These are phyloP conservation scores for Pangasius djambal DNA, from an alignment of 2,797 vertebrate species.

Conservation along the genomic window DNA sequence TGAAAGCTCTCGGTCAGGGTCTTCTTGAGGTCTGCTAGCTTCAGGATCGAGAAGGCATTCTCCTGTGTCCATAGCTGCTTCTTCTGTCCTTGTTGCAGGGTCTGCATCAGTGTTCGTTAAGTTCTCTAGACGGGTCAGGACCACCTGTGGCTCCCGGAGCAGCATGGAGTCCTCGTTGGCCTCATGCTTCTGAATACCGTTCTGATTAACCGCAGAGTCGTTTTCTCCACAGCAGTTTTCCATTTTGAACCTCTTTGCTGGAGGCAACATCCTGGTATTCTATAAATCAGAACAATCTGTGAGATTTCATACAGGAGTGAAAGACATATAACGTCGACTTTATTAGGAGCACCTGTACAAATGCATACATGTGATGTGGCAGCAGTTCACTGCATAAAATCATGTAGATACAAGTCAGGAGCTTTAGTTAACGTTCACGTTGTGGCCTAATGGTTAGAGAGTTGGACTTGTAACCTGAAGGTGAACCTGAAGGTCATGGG, in stretches of 20 bases:
- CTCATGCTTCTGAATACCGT: constrained; percentile 62
- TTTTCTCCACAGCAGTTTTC: constrained; percentile 66
- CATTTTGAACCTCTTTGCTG: constrained; percentile 83
- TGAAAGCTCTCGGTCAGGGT: constrained; percentile 46
- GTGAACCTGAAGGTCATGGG: too few species aligned
- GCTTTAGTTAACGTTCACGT: too few species aligned
- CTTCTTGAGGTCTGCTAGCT: constrained; percentile 35
- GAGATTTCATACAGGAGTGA: neutral
- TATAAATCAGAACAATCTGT: constrained; percentile 48
- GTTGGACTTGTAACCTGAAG: too few species aligned
- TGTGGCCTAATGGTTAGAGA: too few species aligned
- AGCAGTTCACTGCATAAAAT: too few species aligned
- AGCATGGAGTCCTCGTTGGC: constrained; percentile 52
- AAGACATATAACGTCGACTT: too few species aligned
- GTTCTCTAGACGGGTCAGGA: constrained; percentile 57
- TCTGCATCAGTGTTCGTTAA: constrained; percentile 8
- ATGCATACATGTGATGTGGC: too few species aligned
- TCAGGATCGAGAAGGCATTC: constrained; percentile 6
- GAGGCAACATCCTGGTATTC: constrained; percentile 80
- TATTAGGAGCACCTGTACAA: too few species aligned
- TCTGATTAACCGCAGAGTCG: constrained; percentile 66
- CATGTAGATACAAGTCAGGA: too few species aligned
- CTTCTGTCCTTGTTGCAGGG: constrained; percentile 37
- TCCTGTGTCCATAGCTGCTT: constrained; percentile 53
- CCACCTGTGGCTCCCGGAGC: constrained; percentile 51